phyloP scores from a whole-genome alignment of 2,113 vertebrate genomes.

The Neopipo cinnamomea region DNA sequence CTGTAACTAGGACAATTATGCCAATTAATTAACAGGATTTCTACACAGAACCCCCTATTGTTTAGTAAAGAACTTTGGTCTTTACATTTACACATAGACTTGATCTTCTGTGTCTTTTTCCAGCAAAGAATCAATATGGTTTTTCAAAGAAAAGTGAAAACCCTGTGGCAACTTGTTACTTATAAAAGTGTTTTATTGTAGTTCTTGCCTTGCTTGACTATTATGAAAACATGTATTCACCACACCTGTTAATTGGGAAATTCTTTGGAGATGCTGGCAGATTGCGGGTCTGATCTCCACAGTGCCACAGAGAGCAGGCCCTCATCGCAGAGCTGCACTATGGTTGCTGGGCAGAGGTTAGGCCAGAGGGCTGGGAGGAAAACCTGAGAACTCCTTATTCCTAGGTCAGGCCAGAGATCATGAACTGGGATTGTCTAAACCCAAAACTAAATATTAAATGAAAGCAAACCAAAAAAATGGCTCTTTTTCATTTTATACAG shows the following conservation, averaged over 20 bases:
- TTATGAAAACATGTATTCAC: background rate
- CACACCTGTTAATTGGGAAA: background rate
- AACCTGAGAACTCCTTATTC: background rate
- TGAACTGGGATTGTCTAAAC: background rate
- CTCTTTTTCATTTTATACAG: background rate
- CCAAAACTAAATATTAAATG: background rate
- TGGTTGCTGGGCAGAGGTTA: background rate
- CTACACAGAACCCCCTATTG: background rate
- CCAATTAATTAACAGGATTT: constrained; percentile 28
- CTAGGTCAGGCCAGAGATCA: background rate
- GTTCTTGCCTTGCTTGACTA: background rate
- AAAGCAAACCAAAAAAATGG: background rate
- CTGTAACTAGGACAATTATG: background rate
- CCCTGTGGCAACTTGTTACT: background rate
- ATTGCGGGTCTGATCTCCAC: background rate
- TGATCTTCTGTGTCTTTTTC: background rate
- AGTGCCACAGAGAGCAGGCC: background rate
- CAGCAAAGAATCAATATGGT: background rate
- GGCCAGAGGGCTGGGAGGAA: background rate
- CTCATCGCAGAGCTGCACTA: background rate
- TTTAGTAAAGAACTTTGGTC: constrained; percentile 9
- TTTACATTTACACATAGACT: background rate
- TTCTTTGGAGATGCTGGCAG: background rate
- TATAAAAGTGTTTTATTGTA: background rate
- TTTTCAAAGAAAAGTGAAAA: background rate